phyloP scores from a whole-genome alignment of 2,113 vertebrate genomes.

The Gymnogyps californianus region DNA sequence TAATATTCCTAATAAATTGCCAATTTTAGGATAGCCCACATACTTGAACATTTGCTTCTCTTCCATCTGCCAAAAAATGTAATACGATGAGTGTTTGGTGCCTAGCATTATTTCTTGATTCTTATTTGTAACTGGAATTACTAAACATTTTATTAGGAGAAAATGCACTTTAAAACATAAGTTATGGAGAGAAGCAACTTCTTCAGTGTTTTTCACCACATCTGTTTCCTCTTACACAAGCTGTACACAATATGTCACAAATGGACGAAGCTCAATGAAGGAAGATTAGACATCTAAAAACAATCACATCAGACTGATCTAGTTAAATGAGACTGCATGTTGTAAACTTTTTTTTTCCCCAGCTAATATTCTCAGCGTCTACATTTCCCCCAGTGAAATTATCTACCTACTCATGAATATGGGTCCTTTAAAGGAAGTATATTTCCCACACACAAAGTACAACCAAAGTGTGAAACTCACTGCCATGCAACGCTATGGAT shows the following conservation, averaged over 20 bases:
- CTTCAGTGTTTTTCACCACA: background rate
- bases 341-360: background rate
- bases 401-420: background rate
- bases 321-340: background rate
- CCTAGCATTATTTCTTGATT: background rate
- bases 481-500: background rate
- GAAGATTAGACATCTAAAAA: background rate
- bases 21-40: constrained; percentile 15
- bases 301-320: background rate
- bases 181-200: background rate
- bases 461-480: background rate
- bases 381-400: background rate
- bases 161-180: background rate
- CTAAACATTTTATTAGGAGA: background rate
- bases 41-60: background rate
- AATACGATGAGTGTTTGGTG: background rate
- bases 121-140: background rate
- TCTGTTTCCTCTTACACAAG: background rate
- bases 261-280: background rate
- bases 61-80: background rate
- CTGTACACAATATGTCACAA: background rate
- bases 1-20: constrained; percentile 6
- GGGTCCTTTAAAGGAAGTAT: background rate
- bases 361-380: background rate
- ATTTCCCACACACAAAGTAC: background rate